These are phyloP conservation scores for Threskiornis aethiopicus DNA, from an alignment of 2,797 vertebrate species.

Conservation along the genomic window DNA sequence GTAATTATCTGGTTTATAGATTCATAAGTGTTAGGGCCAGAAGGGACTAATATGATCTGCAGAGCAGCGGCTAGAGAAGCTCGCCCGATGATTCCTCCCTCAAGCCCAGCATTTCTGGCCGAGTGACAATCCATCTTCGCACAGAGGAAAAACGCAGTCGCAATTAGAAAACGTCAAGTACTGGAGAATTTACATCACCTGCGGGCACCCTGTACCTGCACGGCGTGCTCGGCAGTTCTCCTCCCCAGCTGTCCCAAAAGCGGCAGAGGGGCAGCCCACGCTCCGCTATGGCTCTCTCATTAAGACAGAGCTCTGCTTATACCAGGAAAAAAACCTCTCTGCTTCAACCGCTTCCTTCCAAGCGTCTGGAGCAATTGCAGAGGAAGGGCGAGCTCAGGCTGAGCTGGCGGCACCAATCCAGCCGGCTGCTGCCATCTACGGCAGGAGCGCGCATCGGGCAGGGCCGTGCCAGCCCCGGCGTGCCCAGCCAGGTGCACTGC, in stretches of 20 bases:
- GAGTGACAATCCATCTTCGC: not conserved
- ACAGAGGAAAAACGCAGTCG: not conserved
- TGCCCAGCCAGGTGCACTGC: too few relatives aligned
- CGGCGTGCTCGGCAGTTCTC: not conserved
- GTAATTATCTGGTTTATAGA: slow-evolving; percentile 32
- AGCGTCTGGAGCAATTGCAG: not conserved
- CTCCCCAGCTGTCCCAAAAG: too few relatives aligned
- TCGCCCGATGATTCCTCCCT: not conserved
- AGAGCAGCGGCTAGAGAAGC: not conserved
- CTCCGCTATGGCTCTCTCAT: rapidly evolving
- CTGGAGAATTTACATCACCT: not conserved
- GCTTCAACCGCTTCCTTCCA: not conserved
- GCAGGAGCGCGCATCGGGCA: rapidly evolving
- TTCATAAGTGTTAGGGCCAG: slow-evolving; percentile 11
- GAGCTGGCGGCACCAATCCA: not conserved
- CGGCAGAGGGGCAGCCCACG: rapidly evolving
- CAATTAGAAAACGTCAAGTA: not conserved
- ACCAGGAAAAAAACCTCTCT: not conserved
- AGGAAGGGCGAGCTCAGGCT: not conserved
- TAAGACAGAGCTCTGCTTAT: not conserved
- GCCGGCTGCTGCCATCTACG: not conserved
- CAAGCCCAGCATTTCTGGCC: not conserved
- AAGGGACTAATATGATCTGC: not conserved
- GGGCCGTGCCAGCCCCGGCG: not conserved
- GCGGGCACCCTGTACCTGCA: rapidly evolving